Conservation (phyloP, 2,113 vertebrate species). For the Cinclus mexicanus region DNA sequence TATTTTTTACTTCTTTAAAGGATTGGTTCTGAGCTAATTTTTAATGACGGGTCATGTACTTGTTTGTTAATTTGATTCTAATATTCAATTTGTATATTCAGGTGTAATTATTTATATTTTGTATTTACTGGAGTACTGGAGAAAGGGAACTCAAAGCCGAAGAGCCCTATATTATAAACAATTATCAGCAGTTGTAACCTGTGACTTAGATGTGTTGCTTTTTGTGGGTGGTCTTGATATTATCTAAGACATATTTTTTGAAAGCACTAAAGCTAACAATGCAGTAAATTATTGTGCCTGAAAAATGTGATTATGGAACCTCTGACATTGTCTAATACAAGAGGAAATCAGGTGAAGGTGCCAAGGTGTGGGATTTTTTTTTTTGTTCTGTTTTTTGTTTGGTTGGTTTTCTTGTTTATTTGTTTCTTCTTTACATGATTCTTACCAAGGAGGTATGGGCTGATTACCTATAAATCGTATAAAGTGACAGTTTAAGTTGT, state of each 20-base stretch:
- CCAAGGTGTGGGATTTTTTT: neutral
- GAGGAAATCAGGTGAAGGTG: neutral
- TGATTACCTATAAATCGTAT: neutral
- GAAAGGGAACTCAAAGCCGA: neutral
- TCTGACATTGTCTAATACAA: neutral
- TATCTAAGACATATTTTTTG: neutral
- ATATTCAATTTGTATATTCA: neutral
- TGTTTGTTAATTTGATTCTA: neutral
- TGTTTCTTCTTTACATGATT: neutral
- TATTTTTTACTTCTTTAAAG: neutral
- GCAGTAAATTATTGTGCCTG: neutral
- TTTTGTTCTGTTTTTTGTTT: neutral
- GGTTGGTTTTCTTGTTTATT: neutral
- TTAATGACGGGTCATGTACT: neutral
- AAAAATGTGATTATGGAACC: rapidly evolving
- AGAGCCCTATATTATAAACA: neutral
- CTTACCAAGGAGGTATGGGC: neutral
- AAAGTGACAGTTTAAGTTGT: neutral
- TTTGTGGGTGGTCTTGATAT: neutral
- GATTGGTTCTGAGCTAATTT: neutral
- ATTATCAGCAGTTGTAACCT: neutral
- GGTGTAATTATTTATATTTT: neutral
- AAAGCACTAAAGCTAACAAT: neutral
- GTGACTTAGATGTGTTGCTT: neutral
- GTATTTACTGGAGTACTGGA: neutral